A percentile compares a stretch with the other conserved stretches of the same genome.
Evolutionary conservation across 2,888 invertebrate species (phyloP).

Genomic region (Sphaerophoria taeniata): DNA sequence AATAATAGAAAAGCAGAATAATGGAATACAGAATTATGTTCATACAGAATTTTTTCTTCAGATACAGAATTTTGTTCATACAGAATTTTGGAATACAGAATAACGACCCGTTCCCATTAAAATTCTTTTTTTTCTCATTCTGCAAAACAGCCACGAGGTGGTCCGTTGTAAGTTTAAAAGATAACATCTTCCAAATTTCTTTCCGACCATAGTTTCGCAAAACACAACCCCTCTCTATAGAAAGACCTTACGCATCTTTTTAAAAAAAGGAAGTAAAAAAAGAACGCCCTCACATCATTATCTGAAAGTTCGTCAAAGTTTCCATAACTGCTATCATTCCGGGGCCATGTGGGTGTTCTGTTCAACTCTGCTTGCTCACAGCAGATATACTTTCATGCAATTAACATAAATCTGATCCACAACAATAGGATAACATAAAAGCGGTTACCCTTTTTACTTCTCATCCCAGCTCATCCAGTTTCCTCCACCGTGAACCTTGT

Average conservation of each 20-base stretch:
- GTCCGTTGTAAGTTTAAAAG: conserved; percentile 35
- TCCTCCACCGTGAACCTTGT: not conserved
- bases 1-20: no score
- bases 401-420: conserved; percentile 61
- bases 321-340: conserved; percentile 26
- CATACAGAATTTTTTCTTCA: no score
- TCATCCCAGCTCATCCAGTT: no score
- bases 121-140: not conserved
- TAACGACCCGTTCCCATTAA: not conserved
- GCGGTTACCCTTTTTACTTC: conserved; percentile 35
- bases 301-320: conserved; percentile 34
- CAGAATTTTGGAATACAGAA: no score
- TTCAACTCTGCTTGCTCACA: not conserved
- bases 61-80: not conserved
- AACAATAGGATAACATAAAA: conserved; percentile 44
- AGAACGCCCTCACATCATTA: conserved; percentile 41
- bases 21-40: no score
- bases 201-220: conserved; percentile 3
- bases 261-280: not conserved
- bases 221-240: not conserved
- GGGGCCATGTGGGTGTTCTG: not conserved
- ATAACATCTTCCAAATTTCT: conserved; percentile 42
- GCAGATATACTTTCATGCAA: conserved; percentile 26
- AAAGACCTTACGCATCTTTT: conserved; percentile 28
- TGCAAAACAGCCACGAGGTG: not conserved